Conservation (phyloP, 2,113 vertebrate genomes). For the Nettapus auritus region DNA sequence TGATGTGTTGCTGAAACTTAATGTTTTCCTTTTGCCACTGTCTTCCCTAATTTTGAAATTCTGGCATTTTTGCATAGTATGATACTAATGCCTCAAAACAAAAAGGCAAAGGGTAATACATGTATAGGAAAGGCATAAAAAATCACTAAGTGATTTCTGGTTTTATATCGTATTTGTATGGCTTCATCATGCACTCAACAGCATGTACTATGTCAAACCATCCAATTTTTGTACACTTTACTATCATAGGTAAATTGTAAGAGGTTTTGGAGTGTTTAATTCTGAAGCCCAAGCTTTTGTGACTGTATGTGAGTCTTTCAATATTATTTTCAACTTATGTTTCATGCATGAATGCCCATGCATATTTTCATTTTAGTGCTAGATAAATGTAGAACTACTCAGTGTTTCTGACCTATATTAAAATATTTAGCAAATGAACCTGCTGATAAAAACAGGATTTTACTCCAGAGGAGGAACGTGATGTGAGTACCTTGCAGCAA, state of each 20-base stretch:
- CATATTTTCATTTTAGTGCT: neutral
- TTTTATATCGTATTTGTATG: neutral
- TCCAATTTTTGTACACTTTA: neutral
- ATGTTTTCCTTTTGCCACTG: neutral
- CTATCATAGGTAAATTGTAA: neutral
- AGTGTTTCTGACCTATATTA: neutral
- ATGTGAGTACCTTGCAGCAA: neutral
- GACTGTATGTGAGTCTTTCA: neutral
- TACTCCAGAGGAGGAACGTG: neutral
- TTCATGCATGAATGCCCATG: neutral
- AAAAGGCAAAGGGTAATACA: neutral
- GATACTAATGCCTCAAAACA: neutral
- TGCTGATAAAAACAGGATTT: neutral
- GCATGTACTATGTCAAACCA: rapidly evolving
- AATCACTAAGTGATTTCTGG: neutral
- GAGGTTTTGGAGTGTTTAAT: neutral
- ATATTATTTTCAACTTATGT: neutral
- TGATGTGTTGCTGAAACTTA: neutral
- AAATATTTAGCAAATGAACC: neutral
- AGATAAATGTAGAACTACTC: neutral
- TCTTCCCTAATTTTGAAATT: neutral
- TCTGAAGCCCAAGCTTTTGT: neutral
- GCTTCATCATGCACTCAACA: neutral
- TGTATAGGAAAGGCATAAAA: neutral
- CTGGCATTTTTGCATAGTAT: neutral